Percentiles rank a stretch among this genome's conserved stretches.
These are phyloP conservation scores for Leptinotarsa lineolata DNA, from an alignment of 1,140 invertebrate species.

Conservation along the genomic window DNA sequence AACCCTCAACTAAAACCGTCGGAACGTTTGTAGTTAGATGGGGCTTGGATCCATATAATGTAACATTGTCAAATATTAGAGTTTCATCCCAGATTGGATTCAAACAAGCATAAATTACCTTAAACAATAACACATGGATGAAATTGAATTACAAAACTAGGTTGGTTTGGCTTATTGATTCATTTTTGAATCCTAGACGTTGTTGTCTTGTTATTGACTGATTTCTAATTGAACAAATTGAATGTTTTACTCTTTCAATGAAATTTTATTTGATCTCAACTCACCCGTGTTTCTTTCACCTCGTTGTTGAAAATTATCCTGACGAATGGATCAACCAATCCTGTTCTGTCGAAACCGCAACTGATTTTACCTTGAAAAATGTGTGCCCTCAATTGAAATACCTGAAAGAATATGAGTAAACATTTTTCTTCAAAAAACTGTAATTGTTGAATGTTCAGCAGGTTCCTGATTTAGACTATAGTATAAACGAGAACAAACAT, in stretches of 20 bases:
- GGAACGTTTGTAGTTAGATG: slow-evolving; percentile 60
- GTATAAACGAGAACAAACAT: no score
- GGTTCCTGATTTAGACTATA: no score
- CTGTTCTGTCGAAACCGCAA: slow-evolving; percentile 60
- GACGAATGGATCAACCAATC: slow-evolving; percentile 60
- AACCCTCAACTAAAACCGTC: slow-evolving; percentile 55
- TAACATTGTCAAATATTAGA: slow-evolving; percentile 58
- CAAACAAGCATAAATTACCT: slow-evolving; percentile 57
- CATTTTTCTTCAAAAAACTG: no score
- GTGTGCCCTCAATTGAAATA: slow-evolving; percentile 55
- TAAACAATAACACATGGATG: not conserved
- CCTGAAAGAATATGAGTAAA: not conserved
- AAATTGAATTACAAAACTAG: not conserved
- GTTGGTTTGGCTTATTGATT: not conserved
- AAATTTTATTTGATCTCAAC: not conserved
- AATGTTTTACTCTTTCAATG: slow-evolving; percentile 7
- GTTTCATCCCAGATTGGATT: slow-evolving; percentile 67
- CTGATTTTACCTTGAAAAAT: slow-evolving; percentile 67
- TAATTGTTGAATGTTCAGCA: no score
- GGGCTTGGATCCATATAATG: slow-evolving; percentile 57
- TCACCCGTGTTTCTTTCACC: slow-evolving; percentile 50
- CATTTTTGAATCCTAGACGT: no score
- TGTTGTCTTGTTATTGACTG: no score
- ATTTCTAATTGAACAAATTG: no score
- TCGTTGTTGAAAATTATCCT: slow-evolving; percentile 57